These are phyloP conservation scores for Smittia aterrima DNA, from an alignment of 2,888 invertebrate genomes.

Conservation along the genomic window DNA sequence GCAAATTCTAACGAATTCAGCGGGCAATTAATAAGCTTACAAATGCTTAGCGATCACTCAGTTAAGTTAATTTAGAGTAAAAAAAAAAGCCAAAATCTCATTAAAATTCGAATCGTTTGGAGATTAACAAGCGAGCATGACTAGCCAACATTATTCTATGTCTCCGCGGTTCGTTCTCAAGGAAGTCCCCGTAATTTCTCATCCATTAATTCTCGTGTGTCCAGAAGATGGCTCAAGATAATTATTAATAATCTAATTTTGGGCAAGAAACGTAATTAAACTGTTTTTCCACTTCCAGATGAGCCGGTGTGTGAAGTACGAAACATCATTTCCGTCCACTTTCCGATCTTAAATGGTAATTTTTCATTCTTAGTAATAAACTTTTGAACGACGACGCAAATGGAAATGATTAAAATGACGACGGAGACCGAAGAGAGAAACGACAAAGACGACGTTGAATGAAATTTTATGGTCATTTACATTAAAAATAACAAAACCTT, in stretches of 20 bases:
- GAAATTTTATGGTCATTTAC: slow-evolving; percentile 35
- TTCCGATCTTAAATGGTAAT: slow-evolving; percentile 27
- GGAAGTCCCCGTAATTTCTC: slow-evolving; percentile 7
- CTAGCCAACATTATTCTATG: neutral
- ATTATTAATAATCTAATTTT: slow-evolving; percentile 39
- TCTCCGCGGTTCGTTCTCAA: neutral
- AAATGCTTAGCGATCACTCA: too few species aligned
- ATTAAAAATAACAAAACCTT: slow-evolving; percentile 32
- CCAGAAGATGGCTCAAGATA: slow-evolving; percentile 5
- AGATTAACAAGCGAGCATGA: neutral
- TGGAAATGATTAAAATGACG: slow-evolving; percentile 17
- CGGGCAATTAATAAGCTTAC: too few species aligned
- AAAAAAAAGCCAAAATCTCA: too few species aligned
- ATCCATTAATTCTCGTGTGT: slow-evolving; percentile 28
- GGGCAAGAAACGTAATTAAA: slow-evolving; percentile 19
- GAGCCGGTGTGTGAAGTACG: neutral
- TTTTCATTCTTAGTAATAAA: neutral
- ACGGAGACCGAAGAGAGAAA: neutral
- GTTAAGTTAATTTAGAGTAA: too few species aligned
- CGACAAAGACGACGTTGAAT: neutral
- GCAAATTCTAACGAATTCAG: too few species aligned
- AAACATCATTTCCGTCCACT: slow-evolving; percentile 32
- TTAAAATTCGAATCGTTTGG: neutral
- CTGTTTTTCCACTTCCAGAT: neutral
- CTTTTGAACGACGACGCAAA: neutral